These are phyloP conservation scores for Biston stratarius DNA, from an alignment of 2,888 invertebrate genomes.

Conservation along the genomic window DNA sequence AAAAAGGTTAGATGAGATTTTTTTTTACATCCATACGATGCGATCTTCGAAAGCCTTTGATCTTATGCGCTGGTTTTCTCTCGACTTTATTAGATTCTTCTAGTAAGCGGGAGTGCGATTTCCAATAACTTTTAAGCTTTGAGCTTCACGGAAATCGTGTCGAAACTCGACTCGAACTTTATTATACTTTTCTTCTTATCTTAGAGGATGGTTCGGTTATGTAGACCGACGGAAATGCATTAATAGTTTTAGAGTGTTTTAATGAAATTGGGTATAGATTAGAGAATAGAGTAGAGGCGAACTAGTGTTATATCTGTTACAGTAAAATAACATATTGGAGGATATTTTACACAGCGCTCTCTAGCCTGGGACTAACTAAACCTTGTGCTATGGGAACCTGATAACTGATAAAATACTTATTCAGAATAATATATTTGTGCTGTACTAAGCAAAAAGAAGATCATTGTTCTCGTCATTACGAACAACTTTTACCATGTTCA, in stretches of 20 bases:
- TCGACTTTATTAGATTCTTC: slow-evolving; percentile 41
- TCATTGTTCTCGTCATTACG: no score
- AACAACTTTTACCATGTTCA: no score
- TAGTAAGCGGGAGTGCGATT: slow-evolving; percentile 33
- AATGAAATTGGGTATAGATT: neutral
- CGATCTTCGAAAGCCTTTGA: slow-evolving; percentile 34
- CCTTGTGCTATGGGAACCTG: no score
- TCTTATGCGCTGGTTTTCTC: slow-evolving; percentile 25
- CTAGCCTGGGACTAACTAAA: no score
- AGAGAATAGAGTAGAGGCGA: no score
- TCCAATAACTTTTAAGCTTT: slow-evolving; percentile 45
- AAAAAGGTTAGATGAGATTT: neutral
- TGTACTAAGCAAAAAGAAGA: no score
- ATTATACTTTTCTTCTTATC: slow-evolving; percentile 24
- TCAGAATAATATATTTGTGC: no score
- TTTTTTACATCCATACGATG: slow-evolving; percentile 30
- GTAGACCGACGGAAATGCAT: neutral
- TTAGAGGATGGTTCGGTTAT: neutral
- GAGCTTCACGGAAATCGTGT: slow-evolving; percentile 39
- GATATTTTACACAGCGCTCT: no score
- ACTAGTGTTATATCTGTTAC: no score
- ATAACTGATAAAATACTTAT: no score
- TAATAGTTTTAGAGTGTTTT: neutral
- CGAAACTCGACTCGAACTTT: slow-evolving; percentile 33
- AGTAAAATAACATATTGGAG: neutral